phyloP scores from a whole-genome alignment of 2,797 vertebrate genomes.

The Chaunax sp. region DNA sequence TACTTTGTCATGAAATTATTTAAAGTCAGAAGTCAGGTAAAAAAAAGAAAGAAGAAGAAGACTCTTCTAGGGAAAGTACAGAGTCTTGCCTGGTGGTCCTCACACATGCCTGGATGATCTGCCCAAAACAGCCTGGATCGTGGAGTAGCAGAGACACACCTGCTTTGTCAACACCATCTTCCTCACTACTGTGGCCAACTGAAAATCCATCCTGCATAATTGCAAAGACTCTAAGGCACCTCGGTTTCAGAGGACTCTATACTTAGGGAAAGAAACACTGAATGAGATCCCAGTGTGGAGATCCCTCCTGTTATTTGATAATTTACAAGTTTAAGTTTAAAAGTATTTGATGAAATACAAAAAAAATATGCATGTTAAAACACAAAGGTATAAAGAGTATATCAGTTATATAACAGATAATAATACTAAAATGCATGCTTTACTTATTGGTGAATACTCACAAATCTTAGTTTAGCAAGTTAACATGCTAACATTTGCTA shows the following conservation, averaged over 20 bases:
- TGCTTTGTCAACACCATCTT: conserved; percentile 81
- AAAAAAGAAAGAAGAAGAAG: conserved; percentile 18
- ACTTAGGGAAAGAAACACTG: conserved; percentile 11
- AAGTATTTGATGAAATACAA: background rate
- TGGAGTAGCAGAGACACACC: conserved; percentile 74
- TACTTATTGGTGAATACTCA: too few relatives aligned
- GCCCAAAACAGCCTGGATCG: conserved; percentile 78
- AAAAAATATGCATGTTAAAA: background rate
- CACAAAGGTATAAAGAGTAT: too few relatives aligned
- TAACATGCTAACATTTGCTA: too few relatives aligned
- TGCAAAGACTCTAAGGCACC: conserved; percentile 68
- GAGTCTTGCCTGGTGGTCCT: conserved; percentile 84
- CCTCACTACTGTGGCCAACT: conserved; percentile 72
- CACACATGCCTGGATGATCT: conserved; percentile 76
- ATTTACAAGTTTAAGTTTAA: background rate
- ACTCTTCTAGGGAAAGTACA: conserved; percentile 79
- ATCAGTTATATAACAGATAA: too few relatives aligned
- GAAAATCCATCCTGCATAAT: conserved; percentile 74
- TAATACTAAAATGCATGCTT: too few relatives aligned
- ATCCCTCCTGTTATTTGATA: conserved; percentile 42
- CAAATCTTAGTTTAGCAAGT: too few relatives aligned
- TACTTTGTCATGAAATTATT: conserved; percentile 54
- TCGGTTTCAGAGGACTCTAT: conserved; percentile 34
- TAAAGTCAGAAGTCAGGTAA: conserved; percentile 47
- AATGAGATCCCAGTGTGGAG: conserved; percentile 44